A percentile compares a stretch with the other conserved stretches of the same genome.
These are phyloP conservation scores for Enteromius radiatus DNA, from an alignment of 2,797 vertebrate species.

Conservation along the genomic window DNA sequence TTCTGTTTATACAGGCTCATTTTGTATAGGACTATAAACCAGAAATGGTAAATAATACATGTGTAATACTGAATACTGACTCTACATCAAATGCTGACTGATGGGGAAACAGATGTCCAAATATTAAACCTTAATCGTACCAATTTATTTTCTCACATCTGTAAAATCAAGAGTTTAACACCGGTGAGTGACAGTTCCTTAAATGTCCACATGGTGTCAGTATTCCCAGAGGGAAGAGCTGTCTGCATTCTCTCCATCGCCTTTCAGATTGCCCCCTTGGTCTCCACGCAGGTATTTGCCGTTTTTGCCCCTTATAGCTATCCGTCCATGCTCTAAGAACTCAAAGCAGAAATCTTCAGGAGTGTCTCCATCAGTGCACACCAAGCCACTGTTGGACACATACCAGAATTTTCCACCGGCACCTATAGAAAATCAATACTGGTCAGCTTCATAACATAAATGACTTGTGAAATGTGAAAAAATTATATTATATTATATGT, in stretches of 20 bases:
- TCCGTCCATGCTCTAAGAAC: constrained; percentile 86
- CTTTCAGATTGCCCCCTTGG: constrained; percentile 89
- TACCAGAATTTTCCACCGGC: constrained; percentile 89
- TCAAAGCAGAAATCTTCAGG: constrained; percentile 92
- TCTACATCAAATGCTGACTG: neutral
- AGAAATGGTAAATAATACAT: constrained; percentile 15
- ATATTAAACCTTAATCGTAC: constrained; percentile 19
- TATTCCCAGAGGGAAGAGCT: constrained; percentile 92
- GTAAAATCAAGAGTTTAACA: constrained; percentile 30
- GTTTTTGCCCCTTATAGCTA: constrained; percentile 88
- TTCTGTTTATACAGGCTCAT: constrained; percentile 12
- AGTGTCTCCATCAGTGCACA: constrained; percentile 88
- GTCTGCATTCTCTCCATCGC: constrained; percentile 81
- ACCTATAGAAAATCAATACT: constrained; percentile 73
- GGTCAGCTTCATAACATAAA: neutral
- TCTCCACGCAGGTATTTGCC: constrained; percentile 91
- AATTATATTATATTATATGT: too few relatives aligned
- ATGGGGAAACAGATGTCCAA: constrained; percentile 28
- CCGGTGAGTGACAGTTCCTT: constrained; percentile 22
- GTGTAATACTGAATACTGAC: constrained; percentile 36
- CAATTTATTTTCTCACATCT: neutral
- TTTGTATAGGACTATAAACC: neutral
- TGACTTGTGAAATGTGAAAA: neutral
- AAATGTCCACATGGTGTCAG: constrained; percentile 71
- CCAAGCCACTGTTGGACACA: constrained; percentile 85